Base-by-base conservation (phyloP, 2,797 vertebrate genomes). In the Neopelma chrysocephalum region DNA sequence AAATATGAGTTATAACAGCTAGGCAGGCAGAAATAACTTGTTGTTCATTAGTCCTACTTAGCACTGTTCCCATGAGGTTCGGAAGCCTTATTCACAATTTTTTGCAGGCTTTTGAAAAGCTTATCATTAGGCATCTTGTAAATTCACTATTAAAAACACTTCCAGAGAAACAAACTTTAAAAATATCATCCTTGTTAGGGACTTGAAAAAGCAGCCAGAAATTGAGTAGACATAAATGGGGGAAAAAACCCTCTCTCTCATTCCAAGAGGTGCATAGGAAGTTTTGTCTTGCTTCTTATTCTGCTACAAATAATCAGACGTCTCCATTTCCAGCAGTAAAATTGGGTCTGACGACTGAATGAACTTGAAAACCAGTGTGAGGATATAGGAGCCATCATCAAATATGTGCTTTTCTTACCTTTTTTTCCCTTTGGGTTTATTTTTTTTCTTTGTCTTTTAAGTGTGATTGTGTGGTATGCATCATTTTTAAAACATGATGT, bases 1-100 rank as follows among this genome's bases (percentile, higher is more conserved):
- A 92, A 94, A 78, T 82, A 45, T 0, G 31, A 92, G 34, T 60
- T 57, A 40, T 92, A 94, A 77, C 90, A 90, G 77, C 83, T 82
- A 82, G 64, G 53, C 78, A 68, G 73, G 75, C 75, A 88, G 82
- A 87, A 94, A 56, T 68, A 68, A 77, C 53, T 12, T 25, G 6
- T 65, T 86, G 65, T 84, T 97, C 83, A 40, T 94, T 94, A 94
- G 60, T 89, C 78, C 51, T 91, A 51, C 79, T 94, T 94, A 84
- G 64, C 78, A 54, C 56, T 68, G 42, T 85, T 85, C 87, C 57
- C 72, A 18, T 56, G 75, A 72, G 68, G 16, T 77, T 82, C 87
- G 56, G 20, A 95, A 91, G 38, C 48, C 58, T 84, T 90, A 87
- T 43, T 95, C 83, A 84, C 50, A 51, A 10, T 40, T 85, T 91